Percentiles rank a stretch among this genome's conserved stretches.
These are phyloP conservation scores for Drosophila borborema DNA, from an alignment of 2,888 invertebrate genomes.

Conservation along the genomic window DNA sequence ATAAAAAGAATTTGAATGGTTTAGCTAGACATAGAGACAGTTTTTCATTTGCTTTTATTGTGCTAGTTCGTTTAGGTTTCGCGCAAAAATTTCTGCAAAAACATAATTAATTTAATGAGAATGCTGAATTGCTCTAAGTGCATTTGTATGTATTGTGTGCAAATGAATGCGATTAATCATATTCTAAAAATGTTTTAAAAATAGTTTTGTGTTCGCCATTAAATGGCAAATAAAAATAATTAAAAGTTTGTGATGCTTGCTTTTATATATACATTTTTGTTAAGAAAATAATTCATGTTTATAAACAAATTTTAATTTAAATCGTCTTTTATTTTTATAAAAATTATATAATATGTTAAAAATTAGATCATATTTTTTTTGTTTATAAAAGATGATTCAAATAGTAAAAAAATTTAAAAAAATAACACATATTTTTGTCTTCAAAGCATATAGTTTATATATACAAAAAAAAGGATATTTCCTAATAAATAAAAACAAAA, in stretches of 20 bases:
- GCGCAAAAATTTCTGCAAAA: constrained; percentile 7
- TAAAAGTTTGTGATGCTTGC: not conserved
- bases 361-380: no score
- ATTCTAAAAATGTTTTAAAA: not conserved
- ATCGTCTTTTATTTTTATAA: no score
- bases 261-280: not conserved
- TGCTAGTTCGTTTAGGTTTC: not conserved
- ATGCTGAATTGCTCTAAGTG: not conserved
- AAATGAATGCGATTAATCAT: constrained; percentile 4
- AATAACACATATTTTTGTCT: no score
- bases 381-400: no score
- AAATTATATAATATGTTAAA: no score
- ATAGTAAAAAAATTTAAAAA: no score
- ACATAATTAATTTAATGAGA: not conserved
- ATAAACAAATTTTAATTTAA: not conserved
- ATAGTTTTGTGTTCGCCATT: not conserved
- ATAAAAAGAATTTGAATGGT: not conserved
- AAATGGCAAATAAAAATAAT: not conserved
- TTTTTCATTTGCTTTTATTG: not conserved
- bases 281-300: not conserved
- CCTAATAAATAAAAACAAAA: no score
- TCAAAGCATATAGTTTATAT: no score
- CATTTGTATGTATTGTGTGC: not conserved
- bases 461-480: no score
- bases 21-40: not conserved